Base-by-base conservation (phyloP, 2,888 invertebrate species). In the Drosophila colorata region DNA sequence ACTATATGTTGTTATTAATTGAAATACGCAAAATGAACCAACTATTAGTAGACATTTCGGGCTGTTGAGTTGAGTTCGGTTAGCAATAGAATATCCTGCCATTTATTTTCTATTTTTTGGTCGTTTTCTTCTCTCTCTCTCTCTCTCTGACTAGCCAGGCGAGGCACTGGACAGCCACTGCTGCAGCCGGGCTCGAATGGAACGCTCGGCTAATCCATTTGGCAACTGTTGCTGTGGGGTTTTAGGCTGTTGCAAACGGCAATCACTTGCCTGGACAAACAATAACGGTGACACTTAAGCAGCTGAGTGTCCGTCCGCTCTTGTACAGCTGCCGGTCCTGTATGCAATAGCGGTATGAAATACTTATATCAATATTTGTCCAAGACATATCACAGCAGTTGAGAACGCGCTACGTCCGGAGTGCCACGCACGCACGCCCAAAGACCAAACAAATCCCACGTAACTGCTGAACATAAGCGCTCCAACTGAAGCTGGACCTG, bases 241-340 rank as follows among this genome's bases (percentile, higher is more conserved):
- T 4, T 28, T 31, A 9, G 23, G 5, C 14, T 38, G 38, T 9
- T 28, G 80, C 55, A 80, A 84, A 80, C 68, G 81, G 85, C 70
- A 82, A 82, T 82, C 82, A 85, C 86, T 82, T 78, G 86, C 79
- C 67, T 68, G 65, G 65, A 47, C 76, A 87, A 82, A 87, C 76
- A 82, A 67, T 70, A 75, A 87, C 81, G 65, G 48, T 69, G 74
- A 66, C 87, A 84, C 85, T 84, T 74, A 71, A 66, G 70, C 81
- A 78, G 78, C 57, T 14, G 48, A 43, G 20, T 41, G n/a, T 57
- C 52, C 11, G 16, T 13, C 31, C 8, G 25, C 7, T 1, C 2
- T 35, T 18, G 37, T 66, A 11, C 9, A 25, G 4, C 55, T 18
- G 53, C 16, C 28, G 28, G 28, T 66, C 18, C 49, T 35, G 38